These are phyloP conservation scores for Drosophila nigritarsus DNA, from an alignment of 2,888 invertebrate genomes.

Conservation along the genomic window DNA sequence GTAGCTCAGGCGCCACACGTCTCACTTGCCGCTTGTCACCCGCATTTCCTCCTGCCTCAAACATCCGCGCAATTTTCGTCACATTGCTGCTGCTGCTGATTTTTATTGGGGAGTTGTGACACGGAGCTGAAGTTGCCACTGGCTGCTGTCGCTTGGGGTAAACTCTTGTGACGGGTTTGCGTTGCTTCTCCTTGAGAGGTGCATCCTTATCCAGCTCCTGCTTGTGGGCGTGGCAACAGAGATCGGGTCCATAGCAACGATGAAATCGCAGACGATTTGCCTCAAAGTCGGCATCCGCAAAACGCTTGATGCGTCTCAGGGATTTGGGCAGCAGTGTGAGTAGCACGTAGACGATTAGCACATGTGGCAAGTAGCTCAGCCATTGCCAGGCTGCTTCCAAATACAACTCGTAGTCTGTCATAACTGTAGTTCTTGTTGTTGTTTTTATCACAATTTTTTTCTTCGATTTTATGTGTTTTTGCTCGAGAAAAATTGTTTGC, in stretches of 20 bases:
- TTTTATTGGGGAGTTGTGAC: slow-evolving; percentile 39
- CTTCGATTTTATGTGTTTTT: slow-evolving; percentile 50
- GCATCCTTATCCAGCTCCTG: slow-evolving; percentile 58
- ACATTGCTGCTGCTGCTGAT: slow-evolving; percentile 73
- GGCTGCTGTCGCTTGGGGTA: slow-evolving; percentile 78
- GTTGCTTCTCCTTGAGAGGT: slow-evolving; percentile 74
- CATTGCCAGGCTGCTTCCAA: slow-evolving; percentile 73
- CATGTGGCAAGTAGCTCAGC: slow-evolving; percentile 74
- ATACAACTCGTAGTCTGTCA: slow-evolving; percentile 53
- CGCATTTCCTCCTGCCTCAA: slow-evolving; percentile 80
- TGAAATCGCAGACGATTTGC: slow-evolving; percentile 77
- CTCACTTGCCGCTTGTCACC: slow-evolving; percentile 72
- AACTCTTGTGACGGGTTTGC: slow-evolving; percentile 82
- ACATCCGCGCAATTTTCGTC: slow-evolving; percentile 84
- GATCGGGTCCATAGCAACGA: slow-evolving; percentile 83
- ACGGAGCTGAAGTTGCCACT: slow-evolving; percentile 23
- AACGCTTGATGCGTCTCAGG: slow-evolving; percentile 74
- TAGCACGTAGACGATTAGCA: slow-evolving; percentile 77
- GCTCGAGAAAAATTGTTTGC: slow-evolving; percentile 15
- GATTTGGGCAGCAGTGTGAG: slow-evolving; percentile 83
- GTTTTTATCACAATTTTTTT: slow-evolving; percentile 43
- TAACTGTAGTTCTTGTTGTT: slow-evolving; percentile 4
- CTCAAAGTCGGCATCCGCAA: slow-evolving; percentile 78
- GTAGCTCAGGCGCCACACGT: slow-evolving; percentile 73
- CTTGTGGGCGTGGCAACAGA: slow-evolving; percentile 76